These are phyloP conservation scores for Stenchaetothrips biformis DNA, from an alignment of 2,888 invertebrate genomes.

Conservation along the genomic window DNA sequence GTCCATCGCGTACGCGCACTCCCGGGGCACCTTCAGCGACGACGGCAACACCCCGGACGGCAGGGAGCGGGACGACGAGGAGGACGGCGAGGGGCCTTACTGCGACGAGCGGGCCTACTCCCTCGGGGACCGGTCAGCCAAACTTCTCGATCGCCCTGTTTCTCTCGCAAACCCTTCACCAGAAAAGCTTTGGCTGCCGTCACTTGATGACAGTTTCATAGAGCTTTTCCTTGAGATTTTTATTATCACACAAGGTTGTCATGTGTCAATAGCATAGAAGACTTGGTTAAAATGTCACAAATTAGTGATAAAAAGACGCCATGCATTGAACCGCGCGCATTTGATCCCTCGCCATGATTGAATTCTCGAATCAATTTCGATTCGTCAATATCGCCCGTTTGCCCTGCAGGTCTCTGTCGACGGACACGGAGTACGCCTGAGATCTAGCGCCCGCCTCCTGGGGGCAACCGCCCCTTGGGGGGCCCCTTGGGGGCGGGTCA, in stretches of 20 bases:
- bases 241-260: too few species aligned
- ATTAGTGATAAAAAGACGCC: too few species aligned
- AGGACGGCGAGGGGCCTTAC: constrained; percentile 40
- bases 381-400: too few species aligned
- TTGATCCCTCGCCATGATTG: too few species aligned
- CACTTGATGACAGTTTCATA: too few species aligned
- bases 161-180: too few species aligned
- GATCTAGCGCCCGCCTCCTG: constrained; percentile 37
- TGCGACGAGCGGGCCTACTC: constrained; percentile 46
- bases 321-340: too few species aligned
- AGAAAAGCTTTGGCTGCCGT: too few species aligned
- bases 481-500: constrained; percentile 10
- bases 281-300: too few species aligned
- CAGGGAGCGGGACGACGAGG: constrained; percentile 42
- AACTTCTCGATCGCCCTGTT: too few species aligned
- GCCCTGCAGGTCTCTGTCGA: constrained; percentile 48
- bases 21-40: constrained; percentile 51
- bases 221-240: background rate
- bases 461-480: background rate
- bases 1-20: constrained; percentile 67
- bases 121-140: constrained; percentile 51
- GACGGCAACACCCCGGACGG: constrained; percentile 45
- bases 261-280: too few species aligned
- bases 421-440: constrained; percentile 71
- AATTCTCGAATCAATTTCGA: too few species aligned